Evolutionary conservation across 2,113 vertebrate species (phyloP).

Genomic region (Lynx canadensis): DNA sequence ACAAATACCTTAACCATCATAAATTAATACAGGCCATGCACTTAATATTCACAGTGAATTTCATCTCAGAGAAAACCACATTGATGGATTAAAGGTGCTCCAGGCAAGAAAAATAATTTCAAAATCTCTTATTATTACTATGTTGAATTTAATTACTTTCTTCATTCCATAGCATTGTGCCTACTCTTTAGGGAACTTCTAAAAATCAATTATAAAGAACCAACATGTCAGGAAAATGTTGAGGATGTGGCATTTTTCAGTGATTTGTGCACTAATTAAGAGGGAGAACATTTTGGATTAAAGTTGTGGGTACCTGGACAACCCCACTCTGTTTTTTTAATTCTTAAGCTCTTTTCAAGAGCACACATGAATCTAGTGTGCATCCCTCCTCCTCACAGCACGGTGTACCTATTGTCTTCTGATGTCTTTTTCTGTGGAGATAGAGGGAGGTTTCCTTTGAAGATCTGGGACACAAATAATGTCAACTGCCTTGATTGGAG

Average conservation of each 20-base stretch:
- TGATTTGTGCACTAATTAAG: background rate
- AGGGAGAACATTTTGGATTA: background rate
- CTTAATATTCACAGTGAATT: slow-evolving; percentile 32
- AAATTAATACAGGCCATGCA: background rate
- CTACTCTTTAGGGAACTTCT: background rate
- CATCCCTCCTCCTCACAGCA: background rate
- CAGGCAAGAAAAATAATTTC: slow-evolving; percentile 25
- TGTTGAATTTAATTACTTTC: background rate
- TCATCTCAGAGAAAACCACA: background rate
- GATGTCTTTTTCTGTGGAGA: background rate
- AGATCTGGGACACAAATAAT: background rate
- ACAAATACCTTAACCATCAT: background rate
- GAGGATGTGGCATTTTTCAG: background rate
- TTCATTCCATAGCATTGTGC: background rate
- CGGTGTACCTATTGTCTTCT: background rate
- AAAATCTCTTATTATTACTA: slow-evolving; percentile 12
- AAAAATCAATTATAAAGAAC: slow-evolving; percentile 16
- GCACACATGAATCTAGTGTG: background rate
- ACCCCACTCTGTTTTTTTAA: background rate
- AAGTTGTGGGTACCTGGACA: background rate
- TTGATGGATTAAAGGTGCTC: slow-evolving; percentile 6
- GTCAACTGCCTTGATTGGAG: background rate
- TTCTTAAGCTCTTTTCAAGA: background rate
- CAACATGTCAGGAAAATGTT: background rate
- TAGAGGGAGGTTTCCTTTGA: background rate